Conservation (phyloP, 92 coral and sea anemone genomes). For the Scolanthus callimorphus region DNA sequence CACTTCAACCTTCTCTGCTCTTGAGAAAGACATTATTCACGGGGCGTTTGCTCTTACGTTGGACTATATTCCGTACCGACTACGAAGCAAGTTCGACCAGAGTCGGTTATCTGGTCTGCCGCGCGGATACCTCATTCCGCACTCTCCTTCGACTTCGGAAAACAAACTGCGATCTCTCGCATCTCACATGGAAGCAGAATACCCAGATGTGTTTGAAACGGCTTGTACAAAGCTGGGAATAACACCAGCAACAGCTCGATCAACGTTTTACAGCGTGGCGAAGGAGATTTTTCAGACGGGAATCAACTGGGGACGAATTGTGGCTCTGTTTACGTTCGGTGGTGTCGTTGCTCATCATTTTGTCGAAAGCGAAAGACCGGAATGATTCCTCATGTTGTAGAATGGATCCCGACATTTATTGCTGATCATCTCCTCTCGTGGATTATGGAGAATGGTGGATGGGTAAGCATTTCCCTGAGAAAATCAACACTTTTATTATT, state of each 20-base stretch:
- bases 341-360: slow-evolving; percentile 98
- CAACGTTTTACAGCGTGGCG: slow-evolving; percentile 86
- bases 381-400: slow-evolving; percentile 83
- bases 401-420: slow-evolving; percentile 80
- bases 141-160: slow-evolving; percentile 68
- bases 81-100: slow-evolving; percentile 92
- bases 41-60: slow-evolving; percentile 41
- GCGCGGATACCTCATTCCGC: slow-evolving; percentile 84
- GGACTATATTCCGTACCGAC: slow-evolving; percentile 90
- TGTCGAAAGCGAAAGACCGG: slow-evolving; percentile 88
- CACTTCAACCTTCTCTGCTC: slow-evolving; percentile 62
- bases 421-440: slow-evolving; percentile 78
- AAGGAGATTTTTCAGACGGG: slow-evolving; percentile 93
- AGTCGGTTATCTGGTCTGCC: slow-evolving; percentile 84
- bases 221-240: slow-evolving; percentile 87
- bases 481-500: too few relatives aligned
- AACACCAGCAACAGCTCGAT: slow-evolving; percentile 72
- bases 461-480: too few relatives aligned
- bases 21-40: slow-evolving; percentile 58
- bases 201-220: slow-evolving; percentile 95
- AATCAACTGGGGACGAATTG: slow-evolving; percentile 96
- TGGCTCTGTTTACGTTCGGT: slow-evolving; percentile 90
- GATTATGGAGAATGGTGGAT: slow-evolving; percentile 95
- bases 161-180: slow-evolving; percentile 79
- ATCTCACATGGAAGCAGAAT: slow-evolving; percentile 92